Base-by-base conservation (phyloP, 2,888 invertebrate genomes). In the Plagodis pulveraria region DNA sequence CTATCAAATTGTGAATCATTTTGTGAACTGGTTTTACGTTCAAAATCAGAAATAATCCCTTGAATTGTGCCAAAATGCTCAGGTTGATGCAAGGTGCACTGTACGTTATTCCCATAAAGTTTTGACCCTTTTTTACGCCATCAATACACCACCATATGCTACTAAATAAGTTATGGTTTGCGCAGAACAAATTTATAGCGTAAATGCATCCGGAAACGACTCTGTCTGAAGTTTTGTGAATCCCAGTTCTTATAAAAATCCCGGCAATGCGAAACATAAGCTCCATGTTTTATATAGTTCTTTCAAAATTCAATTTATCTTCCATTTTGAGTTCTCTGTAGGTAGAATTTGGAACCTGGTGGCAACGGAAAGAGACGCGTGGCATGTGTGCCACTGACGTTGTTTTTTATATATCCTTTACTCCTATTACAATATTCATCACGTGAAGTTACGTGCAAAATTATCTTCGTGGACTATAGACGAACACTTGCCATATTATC, bases 71-170 rank as follows among this genome's bases (percentile, higher is more conserved):
- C 4, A 84, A 58, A 0, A 66, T 62, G 41, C 71, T 73, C 0
- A 78, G 41, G 0, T 65, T 66, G 0, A 84, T 65, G 43, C 86
- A 85, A 0, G 87, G 87, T 0, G 80, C 74, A 0, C 70, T 68
- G 44, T 75, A 81, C 0, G 83, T 83, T 0, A 86, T 47, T 34
- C 73, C 71, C 0, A 70, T 70, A 5, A 86, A 79, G 6, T 69
- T 75, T 56, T 77, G 75, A 0, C 78, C 80, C 0, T 63, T 67
- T 0, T 32, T 22, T 0, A 81, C 65, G 0, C 79, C 81, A 6
- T 69, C 58, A 43, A 77, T 59, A 8, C 85, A 75, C 75, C 75
- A 83, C 1, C 61, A 64, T 5, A 84, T 48, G 0, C 68, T 79
- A 0, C 84, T 84, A 0, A 61, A 6, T 0, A 80, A 34, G 32